Evolutionary conservation across 1,140 invertebrate genomes (phyloP).

Genomic region (Musca vetustissima): DNA sequence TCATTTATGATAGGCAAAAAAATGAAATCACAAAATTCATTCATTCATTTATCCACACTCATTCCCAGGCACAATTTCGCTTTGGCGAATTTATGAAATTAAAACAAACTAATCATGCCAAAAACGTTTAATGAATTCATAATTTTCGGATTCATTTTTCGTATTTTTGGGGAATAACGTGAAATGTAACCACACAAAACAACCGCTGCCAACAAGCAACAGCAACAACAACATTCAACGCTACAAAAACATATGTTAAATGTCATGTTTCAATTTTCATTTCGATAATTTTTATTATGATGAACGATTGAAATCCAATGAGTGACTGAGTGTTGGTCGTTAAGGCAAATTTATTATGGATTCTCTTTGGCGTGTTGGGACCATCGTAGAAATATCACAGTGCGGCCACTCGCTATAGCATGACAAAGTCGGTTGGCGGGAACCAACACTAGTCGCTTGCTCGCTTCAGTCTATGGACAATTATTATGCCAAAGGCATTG

Average conservation of each 20-base stretch:
- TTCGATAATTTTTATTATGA: conserved; percentile 21
- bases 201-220: not conserved
- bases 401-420: too few species aligned
- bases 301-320: conserved; percentile 15
- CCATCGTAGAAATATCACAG: not conserved
- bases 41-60: not conserved
- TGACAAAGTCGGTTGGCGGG: not conserved
- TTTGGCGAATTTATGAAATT: conserved; percentile 20
- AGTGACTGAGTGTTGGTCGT: not conserved
- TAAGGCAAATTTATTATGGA: conserved; percentile 10
- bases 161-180: conserved; percentile 17
- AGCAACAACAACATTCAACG: too few species aligned
- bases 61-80: not conserved
- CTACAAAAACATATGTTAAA: conserved; percentile 15
- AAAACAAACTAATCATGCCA: conserved; percentile 17
- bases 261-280: conserved; percentile 22
- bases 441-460: too few species aligned
- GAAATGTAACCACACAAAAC: not conserved
- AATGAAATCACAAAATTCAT: not conserved
- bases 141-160: not conserved
- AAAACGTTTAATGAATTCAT: conserved; percentile 15
- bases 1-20: too few species aligned
- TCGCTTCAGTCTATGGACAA: too few species aligned
- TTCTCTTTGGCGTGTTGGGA: not conserved
- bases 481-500: too few species aligned